Base-by-base conservation (phyloP, 2,113 vertebrate genomes). In the Nipponia nippon region DNA sequence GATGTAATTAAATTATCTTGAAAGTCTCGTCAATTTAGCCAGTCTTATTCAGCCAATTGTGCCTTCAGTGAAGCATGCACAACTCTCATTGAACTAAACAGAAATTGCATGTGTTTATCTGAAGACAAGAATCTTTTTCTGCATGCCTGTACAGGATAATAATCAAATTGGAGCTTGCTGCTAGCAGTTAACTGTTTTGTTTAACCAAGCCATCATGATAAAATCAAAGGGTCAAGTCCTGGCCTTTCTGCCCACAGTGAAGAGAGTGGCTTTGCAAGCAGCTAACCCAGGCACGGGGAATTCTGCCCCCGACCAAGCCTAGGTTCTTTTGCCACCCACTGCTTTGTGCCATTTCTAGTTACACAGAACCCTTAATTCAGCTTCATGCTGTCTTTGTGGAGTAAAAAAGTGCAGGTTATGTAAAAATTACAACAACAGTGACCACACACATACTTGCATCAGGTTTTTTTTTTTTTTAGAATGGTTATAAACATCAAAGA, bases 1-100 rank as follows among this genome's bases (percentile, higher is more conserved):
- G 55, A 86, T 81, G 47, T 95, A 96, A 97, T 97, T 96, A 87
- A 97, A 97, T 97, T 97, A 96, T 94, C 87, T 96, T 94, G 71
- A 94, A 97, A 96, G 62, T 91, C 93, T 93, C 91, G 82, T 91
- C 93, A 90, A 94, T 97, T 97, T 94, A 95, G 83, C 66, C 62
- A 42, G 32, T 88, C 75, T 93, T 91, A 86, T 77, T 88, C 84
- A 93, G 89, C 75, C 96, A 96, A 97, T 97, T 95, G 94, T 97
- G 84, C 76, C 82, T 91, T 94, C 93, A 93, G 86, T 73, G 96
- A 97, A 95, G 91, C 95, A 95, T 96, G 83, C 70, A 95, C 75
- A 63, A 7, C n/a, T 92, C 49, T 93, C 84, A 84, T 95, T 93
- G 91, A 97, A 91, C 91, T 91, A 94, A 97, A 77, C 19, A 93